Base-by-base conservation (phyloP, 2,797 vertebrate species). In the Schizopygopsis malacanthus region DNA sequence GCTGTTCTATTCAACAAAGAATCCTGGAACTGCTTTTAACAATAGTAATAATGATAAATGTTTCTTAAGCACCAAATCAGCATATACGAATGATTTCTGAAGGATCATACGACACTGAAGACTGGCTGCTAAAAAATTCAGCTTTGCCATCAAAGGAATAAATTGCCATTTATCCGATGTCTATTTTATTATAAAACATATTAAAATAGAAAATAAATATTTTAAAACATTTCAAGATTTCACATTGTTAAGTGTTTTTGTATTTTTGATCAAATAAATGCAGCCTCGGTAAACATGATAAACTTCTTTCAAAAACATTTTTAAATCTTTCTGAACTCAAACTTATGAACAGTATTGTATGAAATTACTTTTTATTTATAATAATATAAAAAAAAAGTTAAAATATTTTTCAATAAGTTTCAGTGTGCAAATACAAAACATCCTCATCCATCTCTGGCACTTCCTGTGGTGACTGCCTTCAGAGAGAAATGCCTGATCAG, bases 401-500 rank as follows among this genome's bases (percentile, higher is more conserved):
- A n/a, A 59, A n/a, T 61, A 25, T 71, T 13, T 71, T 13, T 43
- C 0, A 9, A 12, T 52, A 12, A 1, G 37, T 20, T 56, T 25
- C 43, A 4, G 71, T 15, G 6, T 16, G 20, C 11, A 65, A n/a
- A 79, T 6, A 12, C 56, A 47, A 59, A 65, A 50, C 79, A 50
- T 28, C 28, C 28, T 80, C 25, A 50, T 43, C 63, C 63, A 52
- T 54, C 20, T 81, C 28, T 69, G 11, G 25, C 61, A 39, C 84
- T 73, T 80, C 67, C 84, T 85, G 43, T 52, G 77, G 84, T 73
- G 67, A 72, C 67, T 50, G 70, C 59, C 63, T 85, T 85, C 56
- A 63, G 11, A 73, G 33, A 59, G 75, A 67, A 45, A 13, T 16
- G 54, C 13, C 77, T 72, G 67, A 95, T 92, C 92, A 88, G 92